Evolutionary conservation across 2,888 invertebrate genomes (phyloP).

Genomic region (Dioctria rufipes): DNA sequence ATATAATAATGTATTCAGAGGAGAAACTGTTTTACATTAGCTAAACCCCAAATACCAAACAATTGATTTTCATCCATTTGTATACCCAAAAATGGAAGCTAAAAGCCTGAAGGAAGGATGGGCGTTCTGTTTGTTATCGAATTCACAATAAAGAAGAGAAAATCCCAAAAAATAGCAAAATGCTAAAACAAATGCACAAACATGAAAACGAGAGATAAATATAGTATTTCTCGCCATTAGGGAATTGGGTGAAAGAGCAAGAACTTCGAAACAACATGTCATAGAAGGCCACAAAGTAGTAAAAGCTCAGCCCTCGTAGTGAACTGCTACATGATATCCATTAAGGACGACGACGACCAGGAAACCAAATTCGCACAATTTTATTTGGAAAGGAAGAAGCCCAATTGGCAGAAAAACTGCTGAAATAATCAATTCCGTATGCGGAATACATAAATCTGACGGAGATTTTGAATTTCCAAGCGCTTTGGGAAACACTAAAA

Average conservation of each 20-base stretch:
- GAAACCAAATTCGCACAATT: slow-evolving; percentile 18
- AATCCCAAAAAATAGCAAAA: too few relatives aligned
- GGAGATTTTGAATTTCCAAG: not conserved
- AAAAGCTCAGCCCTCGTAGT: not conserved
- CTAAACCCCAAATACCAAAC: too few relatives aligned
- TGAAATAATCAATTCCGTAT: slow-evolving; percentile 35
- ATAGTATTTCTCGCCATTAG: not conserved
- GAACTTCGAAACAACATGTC: slow-evolving; percentile 1
- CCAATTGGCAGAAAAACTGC: slow-evolving; percentile 30
- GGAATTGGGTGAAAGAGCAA: not conserved
- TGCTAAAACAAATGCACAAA: too few relatives aligned
- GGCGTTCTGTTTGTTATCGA: too few relatives aligned
- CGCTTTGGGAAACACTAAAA: slow-evolving; percentile 18
- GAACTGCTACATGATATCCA: slow-evolving; percentile 14
- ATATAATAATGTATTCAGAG: too few relatives aligned
- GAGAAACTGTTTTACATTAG: too few relatives aligned
- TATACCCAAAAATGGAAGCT: too few relatives aligned
- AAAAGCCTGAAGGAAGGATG: too few relatives aligned
- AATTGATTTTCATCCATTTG: too few relatives aligned
- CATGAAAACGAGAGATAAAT: not conserved
- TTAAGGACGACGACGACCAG: not conserved
- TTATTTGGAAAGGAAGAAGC: not conserved
- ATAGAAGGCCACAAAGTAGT: not conserved
- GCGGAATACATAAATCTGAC: slow-evolving; percentile 29
- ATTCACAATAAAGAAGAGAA: too few relatives aligned